A percentile compares a stretch with the other conserved stretches of the same genome.
phyloP scores from a whole-genome alignment of 2,797 vertebrate genomes.

The Salmo trutta region DNA sequence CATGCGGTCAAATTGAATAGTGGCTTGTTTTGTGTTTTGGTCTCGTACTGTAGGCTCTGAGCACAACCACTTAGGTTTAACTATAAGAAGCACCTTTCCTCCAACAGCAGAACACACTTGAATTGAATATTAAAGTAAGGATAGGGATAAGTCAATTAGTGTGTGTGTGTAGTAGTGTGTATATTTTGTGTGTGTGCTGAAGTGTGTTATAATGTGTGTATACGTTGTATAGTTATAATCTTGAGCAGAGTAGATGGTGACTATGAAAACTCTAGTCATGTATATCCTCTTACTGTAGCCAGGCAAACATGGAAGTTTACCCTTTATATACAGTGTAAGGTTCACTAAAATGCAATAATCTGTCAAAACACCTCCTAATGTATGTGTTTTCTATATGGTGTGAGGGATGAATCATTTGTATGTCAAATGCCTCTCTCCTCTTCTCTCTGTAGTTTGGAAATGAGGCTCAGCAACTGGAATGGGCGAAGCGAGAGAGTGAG shows the following conservation, averaged over 20 bases:
- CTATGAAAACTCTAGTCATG: not conserved
- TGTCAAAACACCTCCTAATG: not conserved
- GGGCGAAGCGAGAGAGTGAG: constrained; percentile 97
- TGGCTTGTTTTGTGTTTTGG: not conserved
- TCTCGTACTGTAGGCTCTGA: not conserved
- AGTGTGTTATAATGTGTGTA: not conserved
- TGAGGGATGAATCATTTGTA: not conserved
- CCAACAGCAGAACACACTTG: not conserved
- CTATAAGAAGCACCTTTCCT: not conserved
- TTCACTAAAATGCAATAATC: not conserved
- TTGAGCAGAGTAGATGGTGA: no score
- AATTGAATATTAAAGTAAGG: not conserved
- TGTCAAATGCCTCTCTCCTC: not conserved
- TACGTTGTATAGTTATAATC: not conserved
- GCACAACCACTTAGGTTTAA: not conserved
- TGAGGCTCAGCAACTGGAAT: constrained; percentile 97
- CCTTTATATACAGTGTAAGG: not conserved
- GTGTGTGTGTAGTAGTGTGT: not conserved
- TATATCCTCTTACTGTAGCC: not conserved
- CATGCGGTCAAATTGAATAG: not conserved
- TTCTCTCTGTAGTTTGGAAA: constrained; percentile 85
- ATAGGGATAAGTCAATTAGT: not conserved
- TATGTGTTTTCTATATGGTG: not conserved
- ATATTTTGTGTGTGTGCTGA: constrained; percentile 9
- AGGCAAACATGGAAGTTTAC: not conserved